phyloP scores from a whole-genome alignment of 1,140 invertebrate genomes.

The Campodea augens region DNA sequence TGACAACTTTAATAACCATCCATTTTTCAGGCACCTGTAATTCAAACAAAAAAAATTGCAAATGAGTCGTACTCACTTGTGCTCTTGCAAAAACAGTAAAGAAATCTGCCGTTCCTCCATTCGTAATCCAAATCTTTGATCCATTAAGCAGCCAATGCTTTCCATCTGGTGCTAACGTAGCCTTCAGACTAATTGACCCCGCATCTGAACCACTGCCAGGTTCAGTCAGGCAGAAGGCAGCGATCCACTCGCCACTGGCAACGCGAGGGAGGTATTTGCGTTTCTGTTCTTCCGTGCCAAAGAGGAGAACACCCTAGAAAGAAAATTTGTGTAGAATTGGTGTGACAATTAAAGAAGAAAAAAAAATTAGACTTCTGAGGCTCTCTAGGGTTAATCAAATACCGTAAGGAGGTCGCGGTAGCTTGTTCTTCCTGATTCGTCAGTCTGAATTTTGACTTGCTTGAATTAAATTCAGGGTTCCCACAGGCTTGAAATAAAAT shows the following conservation, averaged over 20 bases:
- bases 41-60: no score
- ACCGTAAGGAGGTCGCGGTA: no score
- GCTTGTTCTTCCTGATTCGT: no score
- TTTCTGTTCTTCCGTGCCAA: slow-evolving; percentile 32
- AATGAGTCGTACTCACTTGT: slow-evolving; percentile 12
- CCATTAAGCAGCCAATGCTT: slow-evolving; percentile 43
- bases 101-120: slow-evolving; percentile 47
- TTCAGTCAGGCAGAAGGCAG: slow-evolving; percentile 43
- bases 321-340: no score
- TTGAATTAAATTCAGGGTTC: no score
- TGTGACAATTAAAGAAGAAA: no score
- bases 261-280: slow-evolving; percentile 38
- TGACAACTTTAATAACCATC: no score
- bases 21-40: no score
- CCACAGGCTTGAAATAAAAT: no score
- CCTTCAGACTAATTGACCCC: slow-evolving; percentile 25
- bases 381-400: no score
- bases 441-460: no score
- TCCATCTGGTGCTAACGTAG: slow-evolving; percentile 32
- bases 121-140: slow-evolving; percentile 49
- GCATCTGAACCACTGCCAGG: slow-evolving; percentile 38
- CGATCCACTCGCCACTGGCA: slow-evolving; percentile 36
- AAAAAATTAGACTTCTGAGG: no score
- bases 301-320: slow-evolving; percentile 39
- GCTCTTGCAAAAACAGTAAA: slow-evolving; percentile 50